Evolutionary conservation across 2,113 vertebrate species (phyloP), one percentile per base, ranked within the genome.

Genomic region (Phalacrocorax carbo): DNA sequence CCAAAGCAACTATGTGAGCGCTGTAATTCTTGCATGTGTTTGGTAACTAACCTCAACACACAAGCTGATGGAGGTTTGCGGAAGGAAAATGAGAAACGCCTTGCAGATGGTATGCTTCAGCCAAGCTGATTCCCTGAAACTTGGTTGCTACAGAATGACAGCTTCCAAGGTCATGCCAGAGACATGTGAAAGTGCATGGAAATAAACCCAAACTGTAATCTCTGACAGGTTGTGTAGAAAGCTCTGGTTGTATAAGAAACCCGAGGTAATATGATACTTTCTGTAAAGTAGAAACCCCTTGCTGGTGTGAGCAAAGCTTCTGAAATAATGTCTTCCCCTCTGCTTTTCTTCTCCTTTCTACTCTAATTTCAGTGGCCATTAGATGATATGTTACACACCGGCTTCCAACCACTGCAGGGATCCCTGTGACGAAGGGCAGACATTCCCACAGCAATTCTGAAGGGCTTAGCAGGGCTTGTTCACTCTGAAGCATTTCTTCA

Each of bases 211-310:
- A 65, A 48, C 9, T 68, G 4, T 51, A 52, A 2, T 22, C 17
- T 58, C 58, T 46, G 60, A 34, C 27, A 64, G 40, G 20, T 5
- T 60, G 42, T 55, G 68, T 16, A 34, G 85, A 54, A 54, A 73
- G 54, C 34, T 82, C 49, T 3, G 1, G 73, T 26, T 86, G 76
- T 46, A 11, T 32, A 48, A 77, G 49, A 73, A 78, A 49, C n/a
- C 6, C 0, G 2, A 15, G 16, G 13, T 76, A 38, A 60, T 5
- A 13, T 0, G 0, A n/a, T 54, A 7, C 13, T 61, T 88, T 11
- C 61, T 6, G 3, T 77, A 68, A 64, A 51, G 64, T 30, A 69
- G n/a, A 65, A 90, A 90, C 20, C 6, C 6, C 26, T 78, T 44
- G 4, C 7, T 72, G 66, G 66, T 27, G 49, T 40, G 66, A 86